These are phyloP conservation scores for Bradypodion pumilum DNA, from an alignment of 2,797 vertebrate species.

Conservation along the genomic window DNA sequence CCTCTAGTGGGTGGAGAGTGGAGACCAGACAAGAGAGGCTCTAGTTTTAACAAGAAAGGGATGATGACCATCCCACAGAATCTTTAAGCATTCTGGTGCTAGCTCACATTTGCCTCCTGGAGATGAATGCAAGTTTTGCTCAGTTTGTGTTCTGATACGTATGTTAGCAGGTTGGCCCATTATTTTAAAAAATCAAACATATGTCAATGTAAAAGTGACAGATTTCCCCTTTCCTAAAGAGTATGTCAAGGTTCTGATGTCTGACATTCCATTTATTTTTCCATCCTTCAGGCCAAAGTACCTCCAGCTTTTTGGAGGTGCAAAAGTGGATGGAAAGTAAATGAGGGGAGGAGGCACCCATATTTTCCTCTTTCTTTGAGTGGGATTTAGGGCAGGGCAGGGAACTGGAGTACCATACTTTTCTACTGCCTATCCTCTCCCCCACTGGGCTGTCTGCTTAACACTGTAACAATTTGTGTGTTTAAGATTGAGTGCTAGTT, in stretches of 20 bases:
- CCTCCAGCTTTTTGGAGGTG: neutral
- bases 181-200: no score
- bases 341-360: neutral
- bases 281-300: neutral
- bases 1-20: neutral
- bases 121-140: neutral
- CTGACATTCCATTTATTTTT: neutral
- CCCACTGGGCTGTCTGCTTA: no score
- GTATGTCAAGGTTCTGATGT: neutral
- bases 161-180: no score
- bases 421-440: no score
- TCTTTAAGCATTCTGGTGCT: no score
- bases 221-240: no score
- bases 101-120: neutral
- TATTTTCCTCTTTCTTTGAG: no score
- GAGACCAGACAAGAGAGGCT: neutral
- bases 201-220: no score
- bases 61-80: no score
- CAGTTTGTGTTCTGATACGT: neutral
- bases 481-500: neutral
- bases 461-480: no score
- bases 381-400: no score
- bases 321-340: neutral
- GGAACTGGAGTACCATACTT: no score
- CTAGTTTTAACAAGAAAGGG: neutral